Evolutionary conservation across 2,797 vertebrate species (phyloP).

Genomic region (Pangasius macronema): DNA sequence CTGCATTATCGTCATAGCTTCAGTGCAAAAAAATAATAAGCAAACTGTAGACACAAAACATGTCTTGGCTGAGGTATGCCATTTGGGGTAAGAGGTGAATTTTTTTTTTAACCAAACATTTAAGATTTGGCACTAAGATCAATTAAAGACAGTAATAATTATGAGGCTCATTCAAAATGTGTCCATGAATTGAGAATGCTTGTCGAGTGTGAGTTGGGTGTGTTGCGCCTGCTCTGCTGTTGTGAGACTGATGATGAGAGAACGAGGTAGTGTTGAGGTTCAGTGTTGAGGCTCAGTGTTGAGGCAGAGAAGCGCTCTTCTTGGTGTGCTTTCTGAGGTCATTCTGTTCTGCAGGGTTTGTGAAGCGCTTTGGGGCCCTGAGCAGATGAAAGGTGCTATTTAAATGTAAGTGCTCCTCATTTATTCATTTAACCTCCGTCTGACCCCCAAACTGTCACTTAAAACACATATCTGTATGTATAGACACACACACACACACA

Average conservation of each 20-base stretch:
- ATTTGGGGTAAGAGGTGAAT: neutral
- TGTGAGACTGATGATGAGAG: conserved; percentile 34
- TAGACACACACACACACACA: conserved; percentile 59
- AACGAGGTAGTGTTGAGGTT: conserved; percentile 33
- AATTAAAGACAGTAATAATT: neutral
- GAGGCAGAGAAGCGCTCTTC: conserved; percentile 74
- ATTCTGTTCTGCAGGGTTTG: conserved; percentile 88
- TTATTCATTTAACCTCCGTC: conserved; percentile 82
- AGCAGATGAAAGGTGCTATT: conserved; percentile 89
- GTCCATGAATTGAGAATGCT: conserved; percentile 18
- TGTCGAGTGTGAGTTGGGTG: conserved; percentile 21
- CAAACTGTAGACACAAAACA: neutral
- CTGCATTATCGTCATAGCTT: neutral
- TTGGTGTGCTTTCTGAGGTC: conserved; percentile 82
- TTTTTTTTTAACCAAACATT: neutral
- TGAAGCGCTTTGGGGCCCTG: conserved; percentile 86
- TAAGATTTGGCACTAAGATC: neutral
- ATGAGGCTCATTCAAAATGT: conserved; percentile 7
- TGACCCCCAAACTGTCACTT: conserved; percentile 71
- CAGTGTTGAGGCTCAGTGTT: conserved; percentile 61
- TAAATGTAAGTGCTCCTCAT: conserved; percentile 89
- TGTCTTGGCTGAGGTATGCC: conserved; percentile 4
- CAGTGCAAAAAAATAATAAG: neutral
- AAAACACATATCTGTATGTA: conserved; percentile 31
- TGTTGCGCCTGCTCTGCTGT: conserved; percentile 41